Base-by-base conservation (phyloP, 2,888 invertebrate genomes). In the Bellardia bayeri region DNA sequence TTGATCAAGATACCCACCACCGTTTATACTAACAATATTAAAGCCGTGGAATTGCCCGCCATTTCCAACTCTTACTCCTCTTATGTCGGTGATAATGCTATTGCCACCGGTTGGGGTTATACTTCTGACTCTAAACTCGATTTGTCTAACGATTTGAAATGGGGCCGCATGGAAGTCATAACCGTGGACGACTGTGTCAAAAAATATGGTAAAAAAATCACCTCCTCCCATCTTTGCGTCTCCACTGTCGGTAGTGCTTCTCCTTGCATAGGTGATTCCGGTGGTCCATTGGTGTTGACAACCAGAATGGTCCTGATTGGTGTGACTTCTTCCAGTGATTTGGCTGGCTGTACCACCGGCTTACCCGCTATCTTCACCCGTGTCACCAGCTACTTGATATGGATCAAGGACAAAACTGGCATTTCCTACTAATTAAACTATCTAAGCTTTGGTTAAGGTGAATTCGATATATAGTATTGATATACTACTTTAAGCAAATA, bases 251-350 rank as follows among this genome's bases (percentile, higher is more conserved):
- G 6, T 54, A 5, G 79, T 40, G 68, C 76, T 4, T 90, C 92
- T 61, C 90, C 90, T 45, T 92, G 92, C 90, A 89, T 89, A 30
- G 92, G 93, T 14, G 92, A 93, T 87, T 92, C 23, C 16, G 54
- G 54, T 16, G 16, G 54, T 8, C 54, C 54, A 54, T 54, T 54
- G 16, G 54, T 16, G n/a, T 79, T 89, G 51, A 8, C 5, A 8
- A 71, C 63, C 78, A 40, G n/a, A 49, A 11, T 37, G 3, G 5
- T 79, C 16, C 88, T 90, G 16, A 74, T 91, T 71, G 92, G 92
- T 78, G 89, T 92, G 42, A 90, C 90, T 54, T 91, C 92, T 0
- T 91, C 91, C 54, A 91, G 90, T 8, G 1, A 23, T 23, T 0
- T 1, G 23, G 23, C 23, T 23, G 23, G 23, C 23, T 23, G 23